Percentiles rank a stretch among this genome's conserved stretches.
Evolutionary conservation across 2,888 invertebrate species (phyloP).

Genomic region (Erannis defoliaria): DNA sequence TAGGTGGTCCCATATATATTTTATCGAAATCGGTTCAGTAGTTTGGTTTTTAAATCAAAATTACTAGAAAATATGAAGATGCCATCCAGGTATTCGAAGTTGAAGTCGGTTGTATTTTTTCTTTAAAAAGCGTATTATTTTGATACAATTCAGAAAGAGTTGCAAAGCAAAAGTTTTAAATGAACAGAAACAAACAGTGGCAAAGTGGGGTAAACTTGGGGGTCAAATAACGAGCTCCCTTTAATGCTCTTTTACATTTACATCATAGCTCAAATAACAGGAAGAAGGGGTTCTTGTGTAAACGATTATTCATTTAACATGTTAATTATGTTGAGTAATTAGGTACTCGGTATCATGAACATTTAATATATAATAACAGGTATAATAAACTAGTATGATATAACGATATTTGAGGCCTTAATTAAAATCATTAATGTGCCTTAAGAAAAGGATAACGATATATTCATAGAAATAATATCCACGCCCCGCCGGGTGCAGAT

Average conservation of each 20-base stretch:
- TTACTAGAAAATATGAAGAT: too few relatives aligned
- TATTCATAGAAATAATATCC: too few relatives aligned
- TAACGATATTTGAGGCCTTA: not conserved
- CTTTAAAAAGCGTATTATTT: too few relatives aligned
- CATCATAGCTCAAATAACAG: constrained; percentile 25
- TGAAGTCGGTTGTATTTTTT: too few relatives aligned
- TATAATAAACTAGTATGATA: constrained; percentile 6
- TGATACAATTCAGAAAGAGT: constrained; percentile 38
- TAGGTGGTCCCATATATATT: too few relatives aligned
- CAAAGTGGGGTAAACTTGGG: constrained; percentile 47
- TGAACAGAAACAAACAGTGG: constrained; percentile 49
- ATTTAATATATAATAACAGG: not conserved
- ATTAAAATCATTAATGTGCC: constrained; percentile 1
- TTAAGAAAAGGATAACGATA: not conserved
- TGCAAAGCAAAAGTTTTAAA: constrained; percentile 43
- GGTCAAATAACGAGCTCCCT: constrained; percentile 52
- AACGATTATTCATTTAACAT: constrained; percentile 44
- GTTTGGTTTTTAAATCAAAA: too few relatives aligned
- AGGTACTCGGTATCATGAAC: constrained; percentile 28
- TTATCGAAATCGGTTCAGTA: too few relatives aligned
- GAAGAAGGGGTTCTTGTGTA: constrained; percentile 42
- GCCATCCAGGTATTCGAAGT: too few relatives aligned
- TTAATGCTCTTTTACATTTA: constrained; percentile 53
- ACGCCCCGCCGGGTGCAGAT: too few relatives aligned
- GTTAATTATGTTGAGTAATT: constrained; percentile 46